Percentiles rank a stretch among this genome's conserved stretches.
phyloP scores from a whole-genome alignment of 2,888 invertebrate species.

The Dolomedes plantarius region DNA sequence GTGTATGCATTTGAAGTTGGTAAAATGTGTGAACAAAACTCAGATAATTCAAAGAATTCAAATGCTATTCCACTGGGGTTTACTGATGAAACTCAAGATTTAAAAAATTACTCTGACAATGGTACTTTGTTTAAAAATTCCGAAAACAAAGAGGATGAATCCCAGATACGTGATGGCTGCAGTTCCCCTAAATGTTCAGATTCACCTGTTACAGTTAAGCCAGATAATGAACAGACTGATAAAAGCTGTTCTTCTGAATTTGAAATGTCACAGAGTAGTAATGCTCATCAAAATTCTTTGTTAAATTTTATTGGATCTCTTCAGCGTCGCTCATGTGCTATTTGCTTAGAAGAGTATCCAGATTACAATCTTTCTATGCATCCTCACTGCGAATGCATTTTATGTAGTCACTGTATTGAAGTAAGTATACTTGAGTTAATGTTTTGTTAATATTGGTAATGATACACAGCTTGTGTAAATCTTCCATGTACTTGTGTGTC shows the following conservation, averaged over 20 bases:
- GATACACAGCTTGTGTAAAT: not conserved
- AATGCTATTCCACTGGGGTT: slow-evolving; percentile 16
- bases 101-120: not conserved
- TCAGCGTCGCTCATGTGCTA: slow-evolving; percentile 79
- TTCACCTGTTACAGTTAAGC: not conserved
- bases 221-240: no score
- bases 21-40: slow-evolving; percentile 58
- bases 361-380: slow-evolving; percentile 80
- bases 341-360: slow-evolving; percentile 81
- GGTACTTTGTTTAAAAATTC: not conserved
- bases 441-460: not conserved
- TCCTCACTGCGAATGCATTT: slow-evolving; percentile 80
- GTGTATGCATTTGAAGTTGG: slow-evolving; percentile 77
- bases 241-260: not conserved
- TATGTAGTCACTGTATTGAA: slow-evolving; percentile 81
- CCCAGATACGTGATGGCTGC: slow-evolving; percentile 22
- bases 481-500: no score
- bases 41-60: slow-evolving; percentile 27
- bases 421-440: slow-evolving; percentile 76
- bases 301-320: slow-evolving; percentile 19
- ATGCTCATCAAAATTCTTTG: not conserved
- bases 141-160: not conserved
- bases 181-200: slow-evolving; percentile 26
- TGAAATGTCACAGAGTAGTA: not conserved
- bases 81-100: slow-evolving; percentile 14